Percentiles rank a stretch among this genome's conserved stretches.
phyloP scores from a whole-genome alignment of 2,888 invertebrate species.

The Thymelicus lineola region DNA sequence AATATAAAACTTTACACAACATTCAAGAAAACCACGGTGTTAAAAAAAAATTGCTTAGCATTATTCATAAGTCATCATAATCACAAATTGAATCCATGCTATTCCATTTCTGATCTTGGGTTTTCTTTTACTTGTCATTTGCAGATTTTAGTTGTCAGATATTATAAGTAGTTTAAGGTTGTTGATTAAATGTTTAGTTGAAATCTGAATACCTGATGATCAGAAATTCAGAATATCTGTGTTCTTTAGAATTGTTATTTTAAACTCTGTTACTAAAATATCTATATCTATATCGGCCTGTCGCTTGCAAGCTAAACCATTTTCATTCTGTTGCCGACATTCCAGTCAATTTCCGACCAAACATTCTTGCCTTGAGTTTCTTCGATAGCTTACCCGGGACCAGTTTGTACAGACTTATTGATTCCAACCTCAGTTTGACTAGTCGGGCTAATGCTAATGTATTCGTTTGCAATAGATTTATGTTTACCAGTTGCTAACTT shows the following conservation, averaged over 20 bases:
- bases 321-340: conserved; percentile 20
- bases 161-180: too few relatives aligned
- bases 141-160: too few relatives aligned
- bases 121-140: too few relatives aligned
- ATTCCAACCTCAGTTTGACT: background rate
- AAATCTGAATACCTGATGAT: too few relatives aligned
- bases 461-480: conserved; percentile 1
- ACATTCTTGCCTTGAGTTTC: conserved; percentile 20
- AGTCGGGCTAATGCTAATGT: background rate
- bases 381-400: conserved; percentile 8
- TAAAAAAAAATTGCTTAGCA: too few relatives aligned
- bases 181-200: too few relatives aligned
- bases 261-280: background rate
- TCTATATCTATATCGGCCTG: background rate
- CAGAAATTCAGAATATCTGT: background rate
- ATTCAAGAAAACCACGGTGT: too few relatives aligned
- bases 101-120: too few relatives aligned
- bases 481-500: conserved; percentile 2
- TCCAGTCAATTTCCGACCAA: conserved; percentile 29
- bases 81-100: too few relatives aligned
- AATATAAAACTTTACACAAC: too few relatives aligned
- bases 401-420: conserved; percentile 2
- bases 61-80: too few relatives aligned
- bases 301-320: conserved; percentile 20
- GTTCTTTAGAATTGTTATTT: background rate